A percentile compares a stretch with the other conserved stretches of the same genome.
These are phyloP conservation scores for Tenualosa ilisha DNA, from an alignment of 2,797 vertebrate genomes.

Conservation along the genomic window DNA sequence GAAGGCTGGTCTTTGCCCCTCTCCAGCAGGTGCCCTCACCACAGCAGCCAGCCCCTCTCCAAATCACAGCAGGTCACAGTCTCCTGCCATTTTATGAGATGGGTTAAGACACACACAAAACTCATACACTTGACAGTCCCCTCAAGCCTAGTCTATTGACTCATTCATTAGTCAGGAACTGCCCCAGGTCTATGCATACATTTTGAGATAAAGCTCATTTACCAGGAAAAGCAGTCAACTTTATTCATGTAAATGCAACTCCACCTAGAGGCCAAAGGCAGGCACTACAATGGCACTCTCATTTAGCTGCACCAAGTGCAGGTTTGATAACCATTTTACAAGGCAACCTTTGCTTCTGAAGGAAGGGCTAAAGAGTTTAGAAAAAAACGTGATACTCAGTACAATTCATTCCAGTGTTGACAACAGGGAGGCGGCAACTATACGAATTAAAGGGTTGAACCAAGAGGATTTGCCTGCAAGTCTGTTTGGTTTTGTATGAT, in stretches of 20 bases:
- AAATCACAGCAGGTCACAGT: background rate
- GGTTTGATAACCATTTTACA: background rate
- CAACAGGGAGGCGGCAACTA: no score
- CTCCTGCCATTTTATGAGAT: background rate
- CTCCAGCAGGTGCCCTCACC: background rate
- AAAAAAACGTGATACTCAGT: no score
- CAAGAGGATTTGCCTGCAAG: no score
- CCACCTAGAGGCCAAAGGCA: background rate
- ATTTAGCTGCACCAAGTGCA: background rate
- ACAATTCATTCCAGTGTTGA: no score
- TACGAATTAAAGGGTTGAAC: no score
- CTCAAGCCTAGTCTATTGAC: background rate
- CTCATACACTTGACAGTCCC: constrained; percentile 14
- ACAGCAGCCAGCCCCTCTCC: background rate
- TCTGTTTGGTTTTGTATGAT: no score
- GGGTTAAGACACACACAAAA: background rate
- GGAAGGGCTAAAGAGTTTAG: no score
- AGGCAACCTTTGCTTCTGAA: no score
- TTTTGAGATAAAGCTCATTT: background rate
- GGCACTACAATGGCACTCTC: background rate
- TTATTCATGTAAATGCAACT: background rate
- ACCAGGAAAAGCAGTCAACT: background rate
- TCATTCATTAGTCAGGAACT: background rate
- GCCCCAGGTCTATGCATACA: background rate
- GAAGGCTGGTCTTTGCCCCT: background rate